These are phyloP conservation scores for Scaptomyza graminum DNA, from an alignment of 1,140 invertebrate species.

Conservation along the genomic window DNA sequence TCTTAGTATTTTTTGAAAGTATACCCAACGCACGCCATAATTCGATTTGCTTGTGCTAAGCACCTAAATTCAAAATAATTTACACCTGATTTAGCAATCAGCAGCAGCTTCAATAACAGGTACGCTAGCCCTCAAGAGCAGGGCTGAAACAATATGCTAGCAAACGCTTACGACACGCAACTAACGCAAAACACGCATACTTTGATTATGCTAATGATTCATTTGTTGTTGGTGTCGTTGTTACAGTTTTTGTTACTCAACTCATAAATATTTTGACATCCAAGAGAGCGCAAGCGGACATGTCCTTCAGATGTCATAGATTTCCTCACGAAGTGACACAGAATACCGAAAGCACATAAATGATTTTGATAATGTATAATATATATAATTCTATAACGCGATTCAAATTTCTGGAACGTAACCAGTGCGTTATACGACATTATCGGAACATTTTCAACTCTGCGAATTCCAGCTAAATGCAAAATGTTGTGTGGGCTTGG, in stretches of 20 bases:
- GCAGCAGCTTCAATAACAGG: constrained; percentile 22
- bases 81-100: constrained; percentile 64
- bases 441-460: too few species aligned
- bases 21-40: constrained; percentile 21
- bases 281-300: constrained; percentile 41
- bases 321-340: constrained; percentile 34
- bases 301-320: constrained; percentile 25
- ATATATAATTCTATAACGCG: too few species aligned
- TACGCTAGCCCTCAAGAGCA: not conserved
- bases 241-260: constrained; percentile 1
- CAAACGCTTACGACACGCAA: constrained; percentile 62
- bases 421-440: too few species aligned
- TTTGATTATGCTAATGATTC: constrained; percentile 78
- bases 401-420: too few species aligned
- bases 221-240: constrained; percentile 9
- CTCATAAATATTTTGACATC: constrained; percentile 61
- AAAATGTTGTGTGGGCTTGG: too few species aligned
- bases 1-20: constrained; percentile 20
- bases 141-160: constrained; percentile 46
- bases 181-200: constrained; percentile 68
- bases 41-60: constrained; percentile 29
- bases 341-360: too few species aligned
- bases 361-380: too few species aligned
- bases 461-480: too few species aligned
- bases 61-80: constrained; percentile 64